Base-by-base conservation (phyloP, 92 coral and sea anemone species). In the Epizoanthus scotinus region DNA sequence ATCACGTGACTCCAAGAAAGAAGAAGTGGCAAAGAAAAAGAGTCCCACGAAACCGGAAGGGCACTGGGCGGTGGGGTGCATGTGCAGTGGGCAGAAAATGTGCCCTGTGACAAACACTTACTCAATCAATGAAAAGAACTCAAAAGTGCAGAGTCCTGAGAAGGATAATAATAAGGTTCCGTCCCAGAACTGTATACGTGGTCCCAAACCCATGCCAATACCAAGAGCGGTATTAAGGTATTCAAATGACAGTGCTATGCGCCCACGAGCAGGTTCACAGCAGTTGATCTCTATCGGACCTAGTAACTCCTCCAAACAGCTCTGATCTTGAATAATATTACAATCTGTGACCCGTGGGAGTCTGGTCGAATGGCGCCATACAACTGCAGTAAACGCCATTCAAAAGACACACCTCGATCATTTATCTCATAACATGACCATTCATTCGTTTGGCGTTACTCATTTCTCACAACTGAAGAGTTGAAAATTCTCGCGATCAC, bases 141-240 rank as follows among this genome's bases (percentile, higher is more conserved):
- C 84, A 4, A 90, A 84, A 86, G 74, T 86, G 52, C 64, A 70
- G 20, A 69, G 83, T 20, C 14, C 74, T 21, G 70, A 67, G 2
- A 57, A 8, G 19, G 84, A 86, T n/a, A 81, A n/a, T 25, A 27
- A 65, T 53, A 47, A 57, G 28, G 90, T 79, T 21, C 19, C 56
- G 21, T 69, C 71, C 24, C 80, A 62, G 22, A 59, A 52, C 20
- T 67, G 55, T 53, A 55, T 53, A 57, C 88, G 71, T 44, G 55
- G 68, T 18, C 84, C 92, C 6, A 84, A 86, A 50, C 59, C 92
- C 0, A 90, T 93, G 92, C 82, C 78, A 19, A 90, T 93, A 49
- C 97, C 97, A 19, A 93, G 80, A 71, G 97, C 97, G 13, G 89
- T 93, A 17, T 69, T 93, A 10, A 87, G 93, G 42, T 93, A 93